phyloP scores from a whole-genome alignment of 2,113 vertebrate species.

The Cricetomys ansorgei region DNA sequence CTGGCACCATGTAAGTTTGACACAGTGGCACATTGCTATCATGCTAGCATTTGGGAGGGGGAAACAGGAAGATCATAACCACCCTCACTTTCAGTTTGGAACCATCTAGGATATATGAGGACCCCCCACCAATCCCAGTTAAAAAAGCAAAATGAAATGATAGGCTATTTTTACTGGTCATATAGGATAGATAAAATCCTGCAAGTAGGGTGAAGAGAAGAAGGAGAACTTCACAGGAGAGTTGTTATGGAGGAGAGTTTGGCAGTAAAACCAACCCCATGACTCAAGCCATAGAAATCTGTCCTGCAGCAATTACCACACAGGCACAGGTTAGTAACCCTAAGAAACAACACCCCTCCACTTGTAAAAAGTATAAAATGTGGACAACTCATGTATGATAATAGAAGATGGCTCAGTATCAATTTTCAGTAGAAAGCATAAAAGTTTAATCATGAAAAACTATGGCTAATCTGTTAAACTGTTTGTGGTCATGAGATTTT shows the following conservation, averaged over 20 bases:
- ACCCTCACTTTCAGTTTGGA: neutral
- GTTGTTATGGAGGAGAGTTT: neutral
- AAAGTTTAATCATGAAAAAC: constrained; percentile 32
- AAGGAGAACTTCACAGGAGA: neutral
- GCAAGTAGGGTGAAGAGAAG: neutral
- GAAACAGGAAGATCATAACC: neutral
- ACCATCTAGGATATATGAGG: neutral
- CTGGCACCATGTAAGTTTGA: neutral
- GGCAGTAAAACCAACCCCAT: neutral
- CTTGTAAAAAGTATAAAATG: neutral
- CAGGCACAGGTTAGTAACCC: neutral
- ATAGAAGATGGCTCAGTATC: neutral
- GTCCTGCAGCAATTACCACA: neutral
- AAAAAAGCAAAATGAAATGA: constrained; percentile 17
- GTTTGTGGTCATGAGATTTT: neutral
- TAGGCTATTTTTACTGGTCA: neutral
- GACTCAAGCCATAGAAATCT: neutral
- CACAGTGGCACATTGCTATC: neutral
- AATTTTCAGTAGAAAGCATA: constrained; percentile 48
- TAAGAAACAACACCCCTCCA: neutral
- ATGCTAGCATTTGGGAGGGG: no score
- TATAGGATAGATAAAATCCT: neutral
- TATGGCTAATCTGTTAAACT: neutral
- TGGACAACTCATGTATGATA: neutral
- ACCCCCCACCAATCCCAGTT: neutral